A percentile compares a stretch with the other conserved stretches of the same genome.
These are phyloP conservation scores for Ardeotis arabs DNA, from an alignment of 2,113 vertebrate genomes.

Conservation along the genomic window DNA sequence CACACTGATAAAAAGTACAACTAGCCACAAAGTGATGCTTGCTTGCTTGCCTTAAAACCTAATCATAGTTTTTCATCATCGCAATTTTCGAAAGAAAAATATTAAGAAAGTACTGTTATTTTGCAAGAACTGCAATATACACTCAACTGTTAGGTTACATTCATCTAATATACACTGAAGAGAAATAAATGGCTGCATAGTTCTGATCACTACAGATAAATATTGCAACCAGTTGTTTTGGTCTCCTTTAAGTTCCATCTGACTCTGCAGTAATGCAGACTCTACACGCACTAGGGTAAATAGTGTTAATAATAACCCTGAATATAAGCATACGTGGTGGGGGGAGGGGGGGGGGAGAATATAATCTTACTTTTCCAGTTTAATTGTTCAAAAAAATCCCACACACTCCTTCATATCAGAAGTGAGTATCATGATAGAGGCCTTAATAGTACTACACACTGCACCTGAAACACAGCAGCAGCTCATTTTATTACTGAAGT, in stretches of 20 bases:
- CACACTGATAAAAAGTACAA: neutral
- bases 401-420: neutral
- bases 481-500: neutral
- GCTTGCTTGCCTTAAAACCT: neutral
- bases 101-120: neutral
- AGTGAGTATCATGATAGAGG: neutral
- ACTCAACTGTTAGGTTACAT: fast-evolving
- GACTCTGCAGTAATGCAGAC: neutral
- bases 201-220: neutral
- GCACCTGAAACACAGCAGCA: neutral
- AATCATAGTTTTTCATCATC: neutral
- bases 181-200: neutral
- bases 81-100: neutral
- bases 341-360: too few species aligned
- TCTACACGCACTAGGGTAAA: neutral
- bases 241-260: neutral
- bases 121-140: neutral
- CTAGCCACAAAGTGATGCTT: neutral
- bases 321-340: neutral
- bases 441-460: neutral
- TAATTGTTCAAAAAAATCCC: neutral
- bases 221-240: neutral
- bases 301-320: neutral
- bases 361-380: neutral
- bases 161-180: neutral